phyloP scores from a whole-genome alignment of 2,113 vertebrate species.

The Cyprinodon brontotheroides region DNA sequence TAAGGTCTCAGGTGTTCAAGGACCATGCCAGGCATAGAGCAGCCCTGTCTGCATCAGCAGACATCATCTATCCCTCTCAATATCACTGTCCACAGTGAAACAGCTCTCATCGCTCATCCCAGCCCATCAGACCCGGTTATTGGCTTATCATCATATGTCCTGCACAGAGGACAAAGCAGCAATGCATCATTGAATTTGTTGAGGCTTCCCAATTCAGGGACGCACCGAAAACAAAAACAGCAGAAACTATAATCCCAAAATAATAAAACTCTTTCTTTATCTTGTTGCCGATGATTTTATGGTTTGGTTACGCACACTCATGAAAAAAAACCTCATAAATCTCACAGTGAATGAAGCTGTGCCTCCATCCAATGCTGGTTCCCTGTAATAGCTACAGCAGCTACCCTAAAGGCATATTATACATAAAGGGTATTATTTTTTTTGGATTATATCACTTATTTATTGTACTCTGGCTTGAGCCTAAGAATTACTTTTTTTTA shows the following conservation, averaged over 20 bases:
- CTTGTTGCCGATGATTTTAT: slow-evolving; percentile 22
- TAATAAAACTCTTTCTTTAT: slow-evolving; percentile 31
- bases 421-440: too few relatives aligned
- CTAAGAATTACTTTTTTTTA: background rate
- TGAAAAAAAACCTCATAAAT: background rate
- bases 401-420: background rate
- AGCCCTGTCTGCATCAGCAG: slow-evolving; percentile 50
- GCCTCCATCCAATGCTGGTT: background rate
- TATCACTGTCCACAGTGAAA: slow-evolving; percentile 45
- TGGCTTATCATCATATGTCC: slow-evolving; percentile 76
- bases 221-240: slow-evolving; percentile 10
- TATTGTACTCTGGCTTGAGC: background rate
- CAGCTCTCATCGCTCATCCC: slow-evolving; percentile 66
- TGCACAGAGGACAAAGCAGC: slow-evolving; percentile 54
- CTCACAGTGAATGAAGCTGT: slow-evolving; percentile 13
- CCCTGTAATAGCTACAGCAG: slow-evolving; percentile 6
- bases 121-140: slow-evolving; percentile 68
- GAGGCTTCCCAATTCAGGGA: slow-evolving; percentile 22
- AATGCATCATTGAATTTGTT: slow-evolving; percentile 55
- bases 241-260: slow-evolving; percentile 28
- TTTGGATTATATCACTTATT: background rate
- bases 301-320: background rate
- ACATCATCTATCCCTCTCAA: slow-evolving; percentile 63
- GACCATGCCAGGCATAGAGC: slow-evolving; percentile 40
- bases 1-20: slow-evolving; percentile 67